Percentiles rank a stretch among this genome's conserved stretches.
phyloP scores from a whole-genome alignment of 2,113 vertebrate species.

The Saiga tatarica region DNA sequence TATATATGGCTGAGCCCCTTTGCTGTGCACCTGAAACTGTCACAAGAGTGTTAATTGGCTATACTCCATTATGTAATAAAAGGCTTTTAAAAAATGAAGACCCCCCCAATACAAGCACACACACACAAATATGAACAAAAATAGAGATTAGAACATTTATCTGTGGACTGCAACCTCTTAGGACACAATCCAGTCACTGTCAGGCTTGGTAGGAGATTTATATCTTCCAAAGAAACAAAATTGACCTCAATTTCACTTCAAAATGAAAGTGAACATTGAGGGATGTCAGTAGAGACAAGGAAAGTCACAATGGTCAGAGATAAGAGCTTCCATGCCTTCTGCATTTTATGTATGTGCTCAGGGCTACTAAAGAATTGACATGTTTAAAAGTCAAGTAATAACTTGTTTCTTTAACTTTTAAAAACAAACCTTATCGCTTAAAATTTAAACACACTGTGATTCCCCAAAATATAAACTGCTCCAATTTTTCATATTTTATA shows the following conservation, averaged over 20 bases:
- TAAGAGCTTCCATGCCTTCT: fast-evolving
- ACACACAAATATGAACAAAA: not conserved
- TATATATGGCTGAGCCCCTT: not conserved
- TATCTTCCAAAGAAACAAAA: not conserved
- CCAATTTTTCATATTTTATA: slow-evolving; percentile 30
- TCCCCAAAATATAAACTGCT: slow-evolving; percentile 35
- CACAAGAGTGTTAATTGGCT: not conserved
- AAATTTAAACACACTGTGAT: slow-evolving; percentile 20
- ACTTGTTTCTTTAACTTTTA: not conserved
- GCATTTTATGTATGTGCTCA: not conserved
- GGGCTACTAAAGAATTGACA: not conserved
- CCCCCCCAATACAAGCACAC: not conserved
- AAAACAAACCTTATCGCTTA: not conserved
- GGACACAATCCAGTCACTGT: not conserved
- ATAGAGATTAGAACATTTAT: not conserved
- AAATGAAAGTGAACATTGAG: not conserved
- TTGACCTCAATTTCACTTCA: not conserved
- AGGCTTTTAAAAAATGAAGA: not conserved
- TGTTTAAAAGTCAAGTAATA: slow-evolving; percentile 4
- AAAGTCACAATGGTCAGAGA: not conserved
- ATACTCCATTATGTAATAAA: not conserved
- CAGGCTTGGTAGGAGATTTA: not conserved
- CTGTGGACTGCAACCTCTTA: not conserved
- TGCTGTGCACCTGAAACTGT: not conserved
- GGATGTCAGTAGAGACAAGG: not conserved